A percentile compares a stretch with the other conserved stretches of the same genome.
Conservation (phyloP, 37 sponge, comb jelly and placozoan genomes). For the Agelas oroides region DNA sequence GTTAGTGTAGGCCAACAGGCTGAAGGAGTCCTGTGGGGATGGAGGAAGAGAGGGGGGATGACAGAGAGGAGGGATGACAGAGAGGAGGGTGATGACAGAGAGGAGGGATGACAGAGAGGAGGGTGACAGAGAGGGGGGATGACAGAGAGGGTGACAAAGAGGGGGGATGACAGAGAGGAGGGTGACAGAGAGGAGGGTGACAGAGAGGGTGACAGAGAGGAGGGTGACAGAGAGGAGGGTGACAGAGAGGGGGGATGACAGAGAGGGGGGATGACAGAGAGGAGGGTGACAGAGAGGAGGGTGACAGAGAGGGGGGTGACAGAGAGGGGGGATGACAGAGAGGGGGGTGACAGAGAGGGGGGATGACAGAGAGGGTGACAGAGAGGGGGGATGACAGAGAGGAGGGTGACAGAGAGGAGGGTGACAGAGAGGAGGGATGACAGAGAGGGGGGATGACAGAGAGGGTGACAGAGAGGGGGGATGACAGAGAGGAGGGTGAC, state of each 20-base stretch:
- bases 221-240: too few relatives aligned
- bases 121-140: constrained; percentile 63
- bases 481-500: too few relatives aligned
- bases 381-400: neutral
- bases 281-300: constrained; percentile 82
- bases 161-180: too few relatives aligned
- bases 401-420: too few relatives aligned
- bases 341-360: neutral
- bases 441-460: neutral
- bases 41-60: neutral
- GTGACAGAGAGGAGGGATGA: too few relatives aligned
- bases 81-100: neutral
- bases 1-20: constrained; percentile 93
- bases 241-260: too few relatives aligned
- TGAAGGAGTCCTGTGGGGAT: constrained; percentile 88
- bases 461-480: neutral
- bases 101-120: constrained; percentile 16
- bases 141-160: neutral
- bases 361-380: neutral
- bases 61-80: neutral
- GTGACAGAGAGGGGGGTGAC: neutral
- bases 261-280: constrained; percentile 76
- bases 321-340: neutral
- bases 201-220: neutral
- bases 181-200: neutral